Percentiles rank a stretch among this genome's conserved stretches.
Conservation (phyloP, 2,113 vertebrate genomes). For the Lepisosteus oculatus region DNA sequence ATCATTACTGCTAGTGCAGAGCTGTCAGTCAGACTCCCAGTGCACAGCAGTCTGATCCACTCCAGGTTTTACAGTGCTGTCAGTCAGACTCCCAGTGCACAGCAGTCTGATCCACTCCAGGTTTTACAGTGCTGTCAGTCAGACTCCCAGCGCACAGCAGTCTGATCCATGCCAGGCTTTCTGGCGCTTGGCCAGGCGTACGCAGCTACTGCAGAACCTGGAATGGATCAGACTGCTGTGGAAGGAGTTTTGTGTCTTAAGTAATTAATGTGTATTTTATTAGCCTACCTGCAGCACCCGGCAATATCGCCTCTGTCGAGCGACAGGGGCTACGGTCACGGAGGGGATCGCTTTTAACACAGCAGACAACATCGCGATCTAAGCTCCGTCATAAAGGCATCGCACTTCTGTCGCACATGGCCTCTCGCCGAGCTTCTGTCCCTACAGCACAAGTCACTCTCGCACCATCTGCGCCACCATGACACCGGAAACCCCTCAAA, state of each 20-base stretch:
- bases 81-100: no score
- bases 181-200: no score
- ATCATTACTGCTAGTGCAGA: no score
- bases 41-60: no score
- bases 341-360: conserved; percentile 32
- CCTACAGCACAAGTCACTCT: not conserved
- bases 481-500: conserved; percentile 48
- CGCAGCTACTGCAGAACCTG: no score
- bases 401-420: not conserved
- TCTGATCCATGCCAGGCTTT: no score
- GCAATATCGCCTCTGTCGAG: conserved; percentile 49
- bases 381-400: not conserved
- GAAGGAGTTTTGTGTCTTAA: not conserved
- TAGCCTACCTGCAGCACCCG: conserved; percentile 42
- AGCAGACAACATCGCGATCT: conserved; percentile 39
- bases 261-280: no score
- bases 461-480: conserved; percentile 55
- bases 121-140: no score
- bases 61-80: no score
- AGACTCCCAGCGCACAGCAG: no score
- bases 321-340: conserved; percentile 21
- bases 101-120: no score
- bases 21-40: no score
- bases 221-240: not conserved
- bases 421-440: conserved; percentile 5